Evolutionary conservation across 2,888 invertebrate genomes (phyloP), one percentile per base, ranked within the genome.

Genomic region (Frankliniella fusca): DNA sequence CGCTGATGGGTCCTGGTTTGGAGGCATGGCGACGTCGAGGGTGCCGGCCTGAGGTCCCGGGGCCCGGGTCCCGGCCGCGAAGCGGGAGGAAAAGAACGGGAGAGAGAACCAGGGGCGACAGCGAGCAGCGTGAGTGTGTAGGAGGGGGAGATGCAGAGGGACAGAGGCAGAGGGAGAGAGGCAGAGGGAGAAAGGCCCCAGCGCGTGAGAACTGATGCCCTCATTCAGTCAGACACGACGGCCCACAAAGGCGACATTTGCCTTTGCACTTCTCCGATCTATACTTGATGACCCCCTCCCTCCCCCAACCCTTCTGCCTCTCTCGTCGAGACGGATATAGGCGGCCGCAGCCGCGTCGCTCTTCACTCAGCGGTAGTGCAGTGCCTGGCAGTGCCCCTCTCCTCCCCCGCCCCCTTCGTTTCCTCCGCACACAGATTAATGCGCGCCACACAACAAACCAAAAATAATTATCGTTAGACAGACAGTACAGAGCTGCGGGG

Each of bases 381-480:
- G 70, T 27, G 70, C 12, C 54, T 15, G 54, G 54, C n/a, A n/a
- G n/a, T n/a, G n/a, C n/a, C n/a, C n/a, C n/a, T n/a, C n/a, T n/a
- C n/a, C 54, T 54, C 20, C 54, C 54, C 2, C 54, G 0, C 70
- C 70, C 23, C 70, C 70, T 76, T 23, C 12, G 23, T 76, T 54
- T 15, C 54, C 18, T 54, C 54, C 54, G 70, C 8, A 10, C 27
- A 12, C 23, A 70, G 70, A 23, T 23, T 27, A 76, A 76, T 27
- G 70, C 23, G 23, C 70, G 70, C 12, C 23, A 12, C 18, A 54
- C 15, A 20, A 54, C 70, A 76, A 76, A 76, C 70, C 70, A 12
- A 76, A 76, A 76, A 76, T 76, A 76, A 76, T 76, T 76, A 76
- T 38, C 38, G 38, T 38, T 38, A 38, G 38, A 38, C 38, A 38